Conservation (phyloP, 2,888 invertebrate species). For the Cylindroiulus punctatus region DNA sequence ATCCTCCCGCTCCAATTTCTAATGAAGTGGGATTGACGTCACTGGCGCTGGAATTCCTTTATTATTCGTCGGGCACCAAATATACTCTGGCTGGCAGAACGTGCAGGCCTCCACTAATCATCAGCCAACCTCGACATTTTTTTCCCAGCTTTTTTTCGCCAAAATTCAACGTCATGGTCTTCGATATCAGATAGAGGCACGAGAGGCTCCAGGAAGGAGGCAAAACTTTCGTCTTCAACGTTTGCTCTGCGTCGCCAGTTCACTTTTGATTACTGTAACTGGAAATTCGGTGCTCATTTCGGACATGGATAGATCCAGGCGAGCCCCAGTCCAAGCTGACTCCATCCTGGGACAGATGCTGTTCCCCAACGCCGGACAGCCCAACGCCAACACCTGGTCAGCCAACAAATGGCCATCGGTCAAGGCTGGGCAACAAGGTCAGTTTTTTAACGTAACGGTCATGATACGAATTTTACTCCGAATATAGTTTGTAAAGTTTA, state of each 20-base stretch:
- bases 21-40: background rate
- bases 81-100: background rate
- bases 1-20: background rate
- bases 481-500: too few relatives aligned
- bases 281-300: too few relatives aligned
- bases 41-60: background rate
- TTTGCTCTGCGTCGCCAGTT: too few relatives aligned
- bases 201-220: background rate
- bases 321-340: background rate
- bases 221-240: background rate
- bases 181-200: background rate
- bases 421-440: slow-evolving; percentile 40
- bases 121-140: background rate
- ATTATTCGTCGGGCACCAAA: background rate
- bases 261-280: too few relatives aligned
- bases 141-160: background rate
- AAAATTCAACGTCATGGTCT: background rate
- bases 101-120: background rate
- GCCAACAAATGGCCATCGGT: slow-evolving; percentile 53
- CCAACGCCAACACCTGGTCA: slow-evolving; percentile 23
- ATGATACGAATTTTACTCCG: too few relatives aligned
- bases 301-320: background rate
- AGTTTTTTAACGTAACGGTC: too few relatives aligned
- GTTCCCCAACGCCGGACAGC: background rate
- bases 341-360: slow-evolving; percentile 20